phyloP scores from a whole-genome alignment of 2,113 vertebrate genomes.

The Otus sunia region DNA sequence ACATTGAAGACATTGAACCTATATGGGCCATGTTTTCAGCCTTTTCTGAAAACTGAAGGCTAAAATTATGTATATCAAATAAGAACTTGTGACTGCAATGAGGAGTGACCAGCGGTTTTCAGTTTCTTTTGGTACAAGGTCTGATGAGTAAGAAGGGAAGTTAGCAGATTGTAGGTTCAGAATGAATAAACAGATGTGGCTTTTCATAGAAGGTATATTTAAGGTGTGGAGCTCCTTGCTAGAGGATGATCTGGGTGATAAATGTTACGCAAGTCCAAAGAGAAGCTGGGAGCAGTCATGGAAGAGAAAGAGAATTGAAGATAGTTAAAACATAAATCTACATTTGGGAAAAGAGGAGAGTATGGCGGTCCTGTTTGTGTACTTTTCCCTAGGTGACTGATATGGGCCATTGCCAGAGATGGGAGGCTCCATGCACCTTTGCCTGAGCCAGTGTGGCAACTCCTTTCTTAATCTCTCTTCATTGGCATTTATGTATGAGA shows the following conservation, averaged over 20 bases:
- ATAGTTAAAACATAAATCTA: not conserved
- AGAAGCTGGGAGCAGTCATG: not conserved
- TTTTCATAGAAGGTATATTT: not conserved
- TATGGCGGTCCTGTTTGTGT: not conserved
- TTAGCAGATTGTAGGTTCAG: not conserved
- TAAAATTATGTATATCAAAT: not conserved
- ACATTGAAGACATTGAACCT: not conserved
- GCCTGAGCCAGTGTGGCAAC: not conserved
- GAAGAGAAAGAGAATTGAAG: not conserved
- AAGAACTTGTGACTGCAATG: not conserved
- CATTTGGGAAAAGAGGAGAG: not conserved
- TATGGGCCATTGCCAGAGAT: not conserved
- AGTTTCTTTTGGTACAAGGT: not conserved
- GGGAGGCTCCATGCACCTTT: not conserved
- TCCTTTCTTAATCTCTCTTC: not conserved
- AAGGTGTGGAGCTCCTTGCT: not conserved
- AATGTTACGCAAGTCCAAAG: not conserved
- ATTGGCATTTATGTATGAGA: not conserved
- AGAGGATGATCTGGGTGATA: not conserved
- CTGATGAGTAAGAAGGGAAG: not conserved
- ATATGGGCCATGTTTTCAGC: not conserved
- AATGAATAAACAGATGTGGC: not conserved
- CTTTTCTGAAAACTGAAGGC: not conserved
- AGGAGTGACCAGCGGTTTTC: not conserved
- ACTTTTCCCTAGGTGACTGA: not conserved